Conservation (phyloP, 2,113 vertebrate species). For the Gallinago media region DNA sequence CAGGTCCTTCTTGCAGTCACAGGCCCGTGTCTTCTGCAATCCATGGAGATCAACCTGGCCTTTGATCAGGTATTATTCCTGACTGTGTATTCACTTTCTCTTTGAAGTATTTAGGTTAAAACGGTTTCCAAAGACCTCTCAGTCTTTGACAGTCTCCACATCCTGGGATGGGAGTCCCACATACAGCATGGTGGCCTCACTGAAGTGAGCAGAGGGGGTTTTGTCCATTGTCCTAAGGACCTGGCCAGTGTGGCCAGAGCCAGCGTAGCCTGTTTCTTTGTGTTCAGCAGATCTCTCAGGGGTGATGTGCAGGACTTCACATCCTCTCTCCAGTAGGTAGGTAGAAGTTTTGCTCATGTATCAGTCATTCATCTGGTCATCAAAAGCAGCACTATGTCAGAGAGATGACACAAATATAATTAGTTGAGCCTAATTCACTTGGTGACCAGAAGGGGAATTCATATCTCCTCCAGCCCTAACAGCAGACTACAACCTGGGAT, state of each 20-base stretch:
- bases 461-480: neutral
- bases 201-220: neutral
- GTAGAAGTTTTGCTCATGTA: neutral
- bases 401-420: neutral
- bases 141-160: neutral
- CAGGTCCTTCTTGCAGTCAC: neutral
- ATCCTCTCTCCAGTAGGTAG: neutral
- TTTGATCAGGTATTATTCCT: neutral
- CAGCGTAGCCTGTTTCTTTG: neutral
- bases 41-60: neutral
- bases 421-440: neutral
- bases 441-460: neutral
- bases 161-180: neutral
- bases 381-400: neutral
- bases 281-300: neutral
- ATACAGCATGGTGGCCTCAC: rapidly evolving
- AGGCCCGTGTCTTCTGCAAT: neutral
- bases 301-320: neutral
- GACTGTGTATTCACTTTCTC: neutral
- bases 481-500: neutral
- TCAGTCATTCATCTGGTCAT: neutral
- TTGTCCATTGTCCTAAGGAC: rapidly evolving
- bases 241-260: neutral
- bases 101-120: neutral
- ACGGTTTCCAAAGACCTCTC: neutral